phyloP scores from a whole-genome alignment of 2,797 vertebrate genomes.

The Pempheris klunzingeri region DNA sequence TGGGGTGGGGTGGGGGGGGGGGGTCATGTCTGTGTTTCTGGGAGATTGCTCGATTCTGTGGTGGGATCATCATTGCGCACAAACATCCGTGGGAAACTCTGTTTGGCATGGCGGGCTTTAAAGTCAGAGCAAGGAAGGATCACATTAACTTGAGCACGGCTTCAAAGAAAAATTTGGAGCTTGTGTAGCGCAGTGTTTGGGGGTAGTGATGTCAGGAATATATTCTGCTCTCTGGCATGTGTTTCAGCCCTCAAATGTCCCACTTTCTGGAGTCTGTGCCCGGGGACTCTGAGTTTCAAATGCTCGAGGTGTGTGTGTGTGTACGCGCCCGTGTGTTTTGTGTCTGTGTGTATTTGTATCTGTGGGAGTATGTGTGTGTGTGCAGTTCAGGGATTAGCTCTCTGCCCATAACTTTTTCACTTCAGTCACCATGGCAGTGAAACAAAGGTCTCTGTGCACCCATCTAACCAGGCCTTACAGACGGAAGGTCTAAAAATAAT shows the following conservation, averaged over 20 bases:
- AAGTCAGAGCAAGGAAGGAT: constrained; percentile 62
- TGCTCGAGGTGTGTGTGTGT: constrained; percentile 59
- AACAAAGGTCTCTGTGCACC: constrained; percentile 64
- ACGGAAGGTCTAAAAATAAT: constrained; percentile 72
- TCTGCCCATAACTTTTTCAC: constrained; percentile 65
- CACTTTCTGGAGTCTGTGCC: constrained; percentile 62
- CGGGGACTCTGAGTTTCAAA: constrained; percentile 60
- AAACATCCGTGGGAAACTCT: constrained; percentile 55
- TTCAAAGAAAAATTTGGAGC: constrained; percentile 65
- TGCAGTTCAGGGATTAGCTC: constrained; percentile 62
- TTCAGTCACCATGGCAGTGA: constrained; percentile 64
- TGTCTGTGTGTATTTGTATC: neutral
- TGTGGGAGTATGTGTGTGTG: constrained; percentile 13
- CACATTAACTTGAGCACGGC: constrained; percentile 69
- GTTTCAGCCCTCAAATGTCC: constrained; percentile 69
- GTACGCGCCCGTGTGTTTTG: constrained; percentile 30
- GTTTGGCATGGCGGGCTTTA: constrained; percentile 55
- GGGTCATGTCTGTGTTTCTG: constrained; percentile 45
- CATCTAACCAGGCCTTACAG: constrained; percentile 61
- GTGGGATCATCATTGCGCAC: constrained; percentile 39
- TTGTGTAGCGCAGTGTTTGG: constrained; percentile 47
- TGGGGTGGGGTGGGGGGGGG: neutral
- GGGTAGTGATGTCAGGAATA: constrained; percentile 58
- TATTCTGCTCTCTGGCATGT: constrained; percentile 60
- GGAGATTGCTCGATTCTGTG: constrained; percentile 33